These are phyloP conservation scores for Resseliella maxima DNA, from an alignment of 2,888 invertebrate species.

Conservation along the genomic window DNA sequence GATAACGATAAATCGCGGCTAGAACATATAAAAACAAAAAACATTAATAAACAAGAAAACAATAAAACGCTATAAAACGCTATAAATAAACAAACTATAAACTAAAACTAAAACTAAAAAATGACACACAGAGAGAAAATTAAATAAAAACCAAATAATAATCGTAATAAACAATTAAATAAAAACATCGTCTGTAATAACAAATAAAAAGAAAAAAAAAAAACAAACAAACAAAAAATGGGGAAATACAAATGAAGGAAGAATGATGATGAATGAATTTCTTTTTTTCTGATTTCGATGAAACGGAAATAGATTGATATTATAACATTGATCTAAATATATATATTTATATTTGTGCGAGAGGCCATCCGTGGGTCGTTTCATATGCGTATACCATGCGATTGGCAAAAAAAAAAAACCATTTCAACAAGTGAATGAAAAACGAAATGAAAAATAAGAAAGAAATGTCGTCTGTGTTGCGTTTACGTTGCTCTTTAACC, in stretches of 20 bases:
- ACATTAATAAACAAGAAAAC: not conserved
- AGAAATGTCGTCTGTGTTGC: conserved; percentile 21
- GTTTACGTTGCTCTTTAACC: not conserved
- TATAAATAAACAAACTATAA: no score
- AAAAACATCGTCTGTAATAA: no score
- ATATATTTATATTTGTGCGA: not conserved
- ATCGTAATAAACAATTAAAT: no score
- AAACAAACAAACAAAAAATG: not conserved
- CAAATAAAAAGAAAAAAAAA: not conserved
- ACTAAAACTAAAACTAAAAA: no score
- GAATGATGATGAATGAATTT: conserved; percentile 45
- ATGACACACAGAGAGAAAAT: no score
- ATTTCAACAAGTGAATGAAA: conserved; percentile 36
- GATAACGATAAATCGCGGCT: not conserved
- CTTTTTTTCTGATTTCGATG: conserved; percentile 21
- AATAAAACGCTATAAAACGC: not conserved
- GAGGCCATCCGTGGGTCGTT: not conserved
- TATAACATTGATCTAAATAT: no score
- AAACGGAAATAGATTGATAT: not conserved
- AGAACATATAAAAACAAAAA: not conserved
- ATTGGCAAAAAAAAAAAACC: conserved; percentile 2
- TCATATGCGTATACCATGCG: not conserved
- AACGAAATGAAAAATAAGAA: not conserved
- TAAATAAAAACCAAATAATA: no score
- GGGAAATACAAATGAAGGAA: not conserved